Conservation (phyloP, 2,888 invertebrate species). For the Oscheius onirici region DNA sequence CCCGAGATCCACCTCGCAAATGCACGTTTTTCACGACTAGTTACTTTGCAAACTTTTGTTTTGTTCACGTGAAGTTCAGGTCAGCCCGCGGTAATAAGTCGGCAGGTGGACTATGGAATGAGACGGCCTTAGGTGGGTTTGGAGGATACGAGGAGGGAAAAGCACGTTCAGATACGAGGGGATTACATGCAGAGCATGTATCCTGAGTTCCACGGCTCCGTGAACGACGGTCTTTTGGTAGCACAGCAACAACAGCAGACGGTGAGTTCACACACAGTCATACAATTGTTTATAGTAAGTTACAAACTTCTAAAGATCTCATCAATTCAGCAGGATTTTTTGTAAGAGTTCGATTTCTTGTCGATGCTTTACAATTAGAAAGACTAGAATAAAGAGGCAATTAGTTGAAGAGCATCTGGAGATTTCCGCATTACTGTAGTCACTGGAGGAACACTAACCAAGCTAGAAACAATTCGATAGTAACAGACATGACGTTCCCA, state of each 20-base stretch:
- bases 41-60: too few relatives aligned
- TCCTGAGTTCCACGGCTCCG: slow-evolving; percentile 10
- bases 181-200: slow-evolving; percentile 31
- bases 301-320: neutral
- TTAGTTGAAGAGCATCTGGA: too few relatives aligned
- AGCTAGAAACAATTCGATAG: neutral
- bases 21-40: too few relatives aligned
- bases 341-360: too few relatives aligned
- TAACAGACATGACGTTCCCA: neutral
- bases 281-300: neutral
- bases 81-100: neutral
- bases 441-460: too few relatives aligned
- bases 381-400: too few relatives aligned
- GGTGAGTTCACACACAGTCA: neutral
- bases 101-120: neutral
- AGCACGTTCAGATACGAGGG: slow-evolving; percentile 14
- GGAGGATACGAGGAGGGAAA: neutral
- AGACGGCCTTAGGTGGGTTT: neutral
- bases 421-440: too few relatives aligned
- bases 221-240: slow-evolving; percentile 9
- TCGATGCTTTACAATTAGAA: too few relatives aligned
- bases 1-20: neutral
- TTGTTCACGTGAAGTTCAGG: neutral
- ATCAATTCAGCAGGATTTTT: too few relatives aligned
- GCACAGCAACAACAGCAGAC: neutral